A percentile compares a stretch with the other conserved stretches of the same genome.
phyloP scores from a whole-genome alignment of 2,888 invertebrate genomes.

The Elegia similella region DNA sequence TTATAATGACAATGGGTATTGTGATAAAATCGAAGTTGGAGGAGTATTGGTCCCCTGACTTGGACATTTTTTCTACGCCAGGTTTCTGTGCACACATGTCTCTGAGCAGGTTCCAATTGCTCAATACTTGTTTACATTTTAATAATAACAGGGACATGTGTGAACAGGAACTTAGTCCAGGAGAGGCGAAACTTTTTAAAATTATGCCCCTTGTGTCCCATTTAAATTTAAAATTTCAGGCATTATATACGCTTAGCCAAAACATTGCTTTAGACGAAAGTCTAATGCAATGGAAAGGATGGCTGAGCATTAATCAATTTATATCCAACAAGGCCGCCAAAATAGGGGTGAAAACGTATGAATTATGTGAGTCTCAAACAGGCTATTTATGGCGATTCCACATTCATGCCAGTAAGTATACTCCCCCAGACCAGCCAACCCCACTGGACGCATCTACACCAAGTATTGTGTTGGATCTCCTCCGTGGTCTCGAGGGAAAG shows the following conservation, averaged over 20 bases:
- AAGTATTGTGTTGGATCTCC: slow-evolving; percentile 20
- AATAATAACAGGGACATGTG: too few species aligned
- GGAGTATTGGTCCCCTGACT: not conserved
- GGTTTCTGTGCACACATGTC: too few species aligned
- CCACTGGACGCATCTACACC: slow-evolving; percentile 20
- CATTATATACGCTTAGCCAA: slow-evolving; percentile 20
- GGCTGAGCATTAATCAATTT: slow-evolving; percentile 32
- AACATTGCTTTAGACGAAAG: slow-evolving; percentile 33
- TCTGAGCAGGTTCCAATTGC: too few species aligned
- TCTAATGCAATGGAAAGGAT: slow-evolving; percentile 32
- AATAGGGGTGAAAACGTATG: slow-evolving; percentile 31
- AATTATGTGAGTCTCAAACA: slow-evolving; percentile 32
- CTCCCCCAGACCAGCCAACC: too few species aligned
- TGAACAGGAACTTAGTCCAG: too few species aligned
- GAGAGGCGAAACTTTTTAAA: slow-evolving; percentile 24
- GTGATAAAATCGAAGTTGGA: not conserved
- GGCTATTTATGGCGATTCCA: slow-evolving; percentile 33
- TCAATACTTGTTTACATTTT: too few species aligned
- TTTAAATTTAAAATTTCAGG: slow-evolving; percentile 19
- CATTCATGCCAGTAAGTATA: slow-evolving; percentile 24
- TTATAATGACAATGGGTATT: not conserved
- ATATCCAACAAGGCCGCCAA: slow-evolving; percentile 29
- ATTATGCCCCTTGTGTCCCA: slow-evolving; percentile 21
- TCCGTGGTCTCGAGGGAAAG: slow-evolving; percentile 22
- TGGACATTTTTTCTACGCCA: too few species aligned